Percentiles rank a stretch among this genome's conserved stretches.
These are phyloP conservation scores for Perdita meconis DNA, from an alignment of 2,888 invertebrate genomes.

Conservation along the genomic window DNA sequence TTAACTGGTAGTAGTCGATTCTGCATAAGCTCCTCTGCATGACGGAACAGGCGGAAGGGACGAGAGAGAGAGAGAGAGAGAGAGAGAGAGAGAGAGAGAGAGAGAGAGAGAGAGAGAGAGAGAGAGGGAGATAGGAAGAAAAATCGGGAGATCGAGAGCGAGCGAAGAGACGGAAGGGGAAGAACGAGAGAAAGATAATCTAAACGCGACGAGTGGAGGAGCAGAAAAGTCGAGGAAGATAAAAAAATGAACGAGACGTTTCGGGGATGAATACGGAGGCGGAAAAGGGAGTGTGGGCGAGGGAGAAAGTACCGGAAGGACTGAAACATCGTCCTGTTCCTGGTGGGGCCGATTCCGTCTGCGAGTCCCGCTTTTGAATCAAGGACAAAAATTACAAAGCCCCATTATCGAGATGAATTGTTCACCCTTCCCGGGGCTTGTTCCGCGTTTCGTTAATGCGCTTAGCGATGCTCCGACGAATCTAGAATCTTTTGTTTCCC, in stretches of 20 bases:
- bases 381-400: constrained; percentile 63
- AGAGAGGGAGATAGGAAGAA: constrained; percentile 4
- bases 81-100: constrained; percentile 11
- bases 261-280: constrained; percentile 32
- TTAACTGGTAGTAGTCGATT: constrained; percentile 57
- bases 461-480: constrained; percentile 24
- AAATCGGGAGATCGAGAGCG: constrained; percentile 13
- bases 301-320: constrained; percentile 26
- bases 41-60: too few relatives aligned
- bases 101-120: constrained; percentile 21
- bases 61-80: constrained; percentile 21
- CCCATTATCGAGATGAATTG: constrained; percentile 59
- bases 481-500: neutral
- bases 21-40: constrained; percentile 45
- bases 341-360: constrained; percentile 10
- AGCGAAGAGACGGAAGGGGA: neutral
- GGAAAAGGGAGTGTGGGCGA: neutral
- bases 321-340: constrained; percentile 45
- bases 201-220: constrained; percentile 36
- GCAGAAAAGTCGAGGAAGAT: constrained; percentile 30
- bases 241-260: constrained; percentile 55
- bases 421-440: constrained; percentile 26
- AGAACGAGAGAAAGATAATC: constrained; percentile 23
- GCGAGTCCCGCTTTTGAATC: constrained; percentile 40
- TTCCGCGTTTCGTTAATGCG: constrained; percentile 36